phyloP scores from a whole-genome alignment of 2,797 vertebrate species.

The Pseudochaenichthys georgianus region DNA sequence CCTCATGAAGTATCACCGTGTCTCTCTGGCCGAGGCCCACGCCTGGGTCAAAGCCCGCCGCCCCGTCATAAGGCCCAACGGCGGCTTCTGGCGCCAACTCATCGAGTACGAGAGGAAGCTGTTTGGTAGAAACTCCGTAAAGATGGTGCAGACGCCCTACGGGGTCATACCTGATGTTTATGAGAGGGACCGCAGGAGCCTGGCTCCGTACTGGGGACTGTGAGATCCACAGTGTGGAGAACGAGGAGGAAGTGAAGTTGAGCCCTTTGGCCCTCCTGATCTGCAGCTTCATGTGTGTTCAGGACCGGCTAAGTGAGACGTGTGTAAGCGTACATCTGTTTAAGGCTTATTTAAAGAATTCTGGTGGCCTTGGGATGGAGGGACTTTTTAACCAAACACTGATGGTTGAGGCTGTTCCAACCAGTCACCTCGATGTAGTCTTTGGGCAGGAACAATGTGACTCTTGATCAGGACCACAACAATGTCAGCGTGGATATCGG shows the following conservation, averaged over 20 bases:
- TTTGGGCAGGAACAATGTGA: conserved; percentile 49
- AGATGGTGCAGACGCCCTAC: conserved; percentile 97
- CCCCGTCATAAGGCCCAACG: conserved; percentile 95
- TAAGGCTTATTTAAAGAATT: conserved; percentile 64
- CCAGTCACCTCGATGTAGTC: conserved; percentile 39
- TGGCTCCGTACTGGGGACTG: conserved; percentile 96
- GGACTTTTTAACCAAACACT: conserved; percentile 35
- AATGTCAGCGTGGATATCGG: conserved; percentile 35
- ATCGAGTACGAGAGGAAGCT: conserved; percentile 98
- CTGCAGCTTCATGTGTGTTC: conserved; percentile 46
- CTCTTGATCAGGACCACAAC: conserved; percentile 25
- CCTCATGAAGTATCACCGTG: conserved; percentile 97
- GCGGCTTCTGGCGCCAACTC: conserved; percentile 98
- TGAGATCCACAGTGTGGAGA: conserved; percentile 67
- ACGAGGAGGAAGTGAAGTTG: conserved; percentile 30
- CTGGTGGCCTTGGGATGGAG: conserved; percentile 46
- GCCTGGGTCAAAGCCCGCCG: conserved; percentile 96
- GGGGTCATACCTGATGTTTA: conserved; percentile 95
- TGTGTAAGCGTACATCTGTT: conserved; percentile 64
- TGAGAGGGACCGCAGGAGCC: conserved; percentile 92
- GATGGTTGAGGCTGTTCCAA: conserved; percentile 43
- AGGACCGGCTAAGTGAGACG: conserved; percentile 51
- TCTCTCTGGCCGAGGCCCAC: conserved; percentile 94
- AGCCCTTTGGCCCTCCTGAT: conserved; percentile 45
- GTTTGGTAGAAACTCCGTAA: conserved; percentile 94